A percentile compares a stretch with the other conserved stretches of the same genome.
phyloP scores from a whole-genome alignment of 1,140 invertebrate species.

The Gryon sp. region DNA sequence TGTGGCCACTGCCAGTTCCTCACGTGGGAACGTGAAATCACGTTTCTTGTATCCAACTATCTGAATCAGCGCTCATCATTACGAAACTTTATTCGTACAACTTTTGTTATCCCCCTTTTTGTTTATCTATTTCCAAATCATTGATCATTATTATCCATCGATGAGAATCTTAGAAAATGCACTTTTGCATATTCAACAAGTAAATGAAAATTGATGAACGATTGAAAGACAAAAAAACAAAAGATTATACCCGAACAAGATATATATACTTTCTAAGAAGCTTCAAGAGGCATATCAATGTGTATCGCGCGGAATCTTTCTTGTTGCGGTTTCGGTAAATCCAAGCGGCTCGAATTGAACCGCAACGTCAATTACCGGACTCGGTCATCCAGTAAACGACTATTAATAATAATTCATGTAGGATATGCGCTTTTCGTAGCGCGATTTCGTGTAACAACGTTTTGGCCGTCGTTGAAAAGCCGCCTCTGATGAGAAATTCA shows the following conservation, averaged over 20 bases:
- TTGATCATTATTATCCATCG: too few relatives aligned
- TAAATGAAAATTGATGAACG: too few relatives aligned
- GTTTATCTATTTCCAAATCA: too few relatives aligned
- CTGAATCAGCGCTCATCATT: too few relatives aligned
- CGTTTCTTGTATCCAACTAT: too few relatives aligned
- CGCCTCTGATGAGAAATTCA: slow-evolving; percentile 31
- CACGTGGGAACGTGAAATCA: slow-evolving; percentile 68
- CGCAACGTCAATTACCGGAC: slow-evolving; percentile 73
- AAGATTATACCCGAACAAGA: too few relatives aligned
- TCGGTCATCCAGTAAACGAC: slow-evolving; percentile 78
- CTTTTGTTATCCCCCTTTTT: too few relatives aligned
- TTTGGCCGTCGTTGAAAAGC: slow-evolving; percentile 22
- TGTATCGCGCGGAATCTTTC: slow-evolving; percentile 61
- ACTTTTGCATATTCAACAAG: too few relatives aligned
- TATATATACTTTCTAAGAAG: slow-evolving; percentile 22
- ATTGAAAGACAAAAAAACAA: too few relatives aligned
- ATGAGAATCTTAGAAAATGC: too few relatives aligned
- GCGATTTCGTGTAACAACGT: slow-evolving; percentile 60
- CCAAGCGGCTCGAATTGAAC: slow-evolving; percentile 66
- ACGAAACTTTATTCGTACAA: too few relatives aligned
- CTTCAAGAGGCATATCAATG: slow-evolving; percentile 55
- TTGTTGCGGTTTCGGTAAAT: slow-evolving; percentile 73
- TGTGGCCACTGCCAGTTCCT: slow-evolving; percentile 53
- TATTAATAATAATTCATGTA: slow-evolving; percentile 77
- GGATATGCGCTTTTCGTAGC: slow-evolving; percentile 73